Percentiles rank a stretch among this genome's conserved stretches.
phyloP scores from a whole-genome alignment of 2,113 vertebrate genomes.

The Xiphophorus couchianus region DNA sequence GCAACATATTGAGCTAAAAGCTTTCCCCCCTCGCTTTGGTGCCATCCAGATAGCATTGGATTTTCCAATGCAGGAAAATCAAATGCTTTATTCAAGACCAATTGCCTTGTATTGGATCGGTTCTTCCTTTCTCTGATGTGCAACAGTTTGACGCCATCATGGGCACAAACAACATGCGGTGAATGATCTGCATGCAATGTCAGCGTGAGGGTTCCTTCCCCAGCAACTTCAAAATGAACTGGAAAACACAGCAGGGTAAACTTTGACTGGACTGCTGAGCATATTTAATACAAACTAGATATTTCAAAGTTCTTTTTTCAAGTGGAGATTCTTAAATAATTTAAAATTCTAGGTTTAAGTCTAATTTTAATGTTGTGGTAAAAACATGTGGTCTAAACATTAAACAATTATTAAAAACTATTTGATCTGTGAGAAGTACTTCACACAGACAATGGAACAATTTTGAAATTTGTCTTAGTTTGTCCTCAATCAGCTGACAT shows the following conservation, averaged over 20 bases:
- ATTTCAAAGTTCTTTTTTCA: too few relatives aligned
- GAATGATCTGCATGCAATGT: conserved; percentile 22
- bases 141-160: conserved; percentile 45
- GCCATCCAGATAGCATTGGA: conserved; percentile 69
- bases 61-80: conserved; percentile 79
- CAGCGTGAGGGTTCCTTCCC: conserved; percentile 21
- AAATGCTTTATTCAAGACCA: conserved; percentile 73
- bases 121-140: conserved; percentile 58
- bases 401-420: neutral
- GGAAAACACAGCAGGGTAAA: neutral
- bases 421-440: neutral
- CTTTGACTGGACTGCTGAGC: neutral
- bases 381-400: too few relatives aligned
- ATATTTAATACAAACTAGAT: neutral
- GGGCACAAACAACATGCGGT: conserved; percentile 26
- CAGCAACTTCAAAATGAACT: conserved; percentile 9
- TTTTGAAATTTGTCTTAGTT: neutral
- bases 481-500: neutral
- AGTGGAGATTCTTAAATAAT: neutral
- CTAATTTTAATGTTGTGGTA: neutral
- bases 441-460: neutral
- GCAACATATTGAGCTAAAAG: conserved; percentile 69
- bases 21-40: conserved; percentile 39
- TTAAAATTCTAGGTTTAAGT: neutral
- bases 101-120: conserved; percentile 67